Evolutionary conservation across 2,888 invertebrate species (phyloP), one percentile per base, ranked within the genome.

Genomic region (Lamellibrachia columna): DNA sequence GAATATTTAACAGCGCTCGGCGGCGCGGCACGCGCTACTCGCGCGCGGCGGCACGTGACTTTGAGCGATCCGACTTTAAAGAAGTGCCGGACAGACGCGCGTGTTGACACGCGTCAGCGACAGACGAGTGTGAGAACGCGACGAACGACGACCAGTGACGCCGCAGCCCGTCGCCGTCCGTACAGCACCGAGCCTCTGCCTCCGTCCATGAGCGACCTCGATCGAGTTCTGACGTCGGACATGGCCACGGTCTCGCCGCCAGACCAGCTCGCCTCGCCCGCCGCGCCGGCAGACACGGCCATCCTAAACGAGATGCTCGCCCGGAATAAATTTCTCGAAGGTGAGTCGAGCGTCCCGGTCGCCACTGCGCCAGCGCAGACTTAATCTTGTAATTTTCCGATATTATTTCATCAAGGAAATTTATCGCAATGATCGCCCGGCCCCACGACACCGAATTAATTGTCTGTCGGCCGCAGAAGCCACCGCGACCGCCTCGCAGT

Each of bases 291-390:
- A 7, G 92, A 92, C 90, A 28, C 95, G 90, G 94, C 95, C 60
- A 94, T 94, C 28, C 94, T 96, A 55, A 95, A 95, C 90, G 95
- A 96, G 92, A 95, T 96, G 96, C 95, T 96, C 75, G 95, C 95
- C 93, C 93, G 95, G 94, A 96, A 95, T 93, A 96, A 96, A 93
- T 95, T 95, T 93, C 93, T 96, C 40, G 96, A 96, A 95, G 95
- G 95, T 95, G 94, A 94, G 95, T 93, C 75, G n/a, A 75, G 75
- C 75, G 40, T 40, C 40, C 40, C 40, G 40, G 40, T 40, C 40
- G 75, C 75, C 75, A 15, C 75, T 75, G 75, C 75, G 75, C 22
- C 75, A 75, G 22, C 75, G 22, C 6, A n/a, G 75, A 75, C 75
- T 75, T 75, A 75, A 75, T 75, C 75, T 75, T 75, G 75, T 75